Percentiles rank a stretch among this genome's conserved stretches.
Conservation (phyloP, 2,113 vertebrate species). For the Asarcornis scutulata region DNA sequence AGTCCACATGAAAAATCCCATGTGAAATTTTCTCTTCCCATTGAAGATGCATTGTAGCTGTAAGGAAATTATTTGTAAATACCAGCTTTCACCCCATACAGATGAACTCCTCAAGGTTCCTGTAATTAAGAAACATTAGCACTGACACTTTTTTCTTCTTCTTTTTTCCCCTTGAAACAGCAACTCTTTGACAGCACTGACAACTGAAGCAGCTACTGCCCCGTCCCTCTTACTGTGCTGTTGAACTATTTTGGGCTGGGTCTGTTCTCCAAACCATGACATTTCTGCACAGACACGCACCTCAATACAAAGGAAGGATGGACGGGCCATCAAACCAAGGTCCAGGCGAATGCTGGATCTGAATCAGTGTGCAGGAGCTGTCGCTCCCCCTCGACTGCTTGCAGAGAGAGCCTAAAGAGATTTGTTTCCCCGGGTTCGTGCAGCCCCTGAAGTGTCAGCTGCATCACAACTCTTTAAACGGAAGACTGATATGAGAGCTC, state of each 20-base stretch:
- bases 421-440: not conserved
- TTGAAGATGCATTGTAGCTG: not conserved
- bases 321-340: rapidly evolving
- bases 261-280: not conserved
- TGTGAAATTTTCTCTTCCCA: not conserved
- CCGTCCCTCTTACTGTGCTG: not conserved
- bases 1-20: not conserved
- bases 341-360: rapidly evolving
- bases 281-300: rapidly evolving
- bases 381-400: not conserved
- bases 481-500: not conserved
- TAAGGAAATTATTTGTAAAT: not conserved
- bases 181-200: not conserved
- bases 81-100: not conserved
- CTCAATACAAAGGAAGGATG: rapidly evolving
- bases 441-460: not conserved
- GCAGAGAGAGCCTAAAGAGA: not conserved
- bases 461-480: not conserved
- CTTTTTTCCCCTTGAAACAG: not conserved
- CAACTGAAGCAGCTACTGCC: not conserved
- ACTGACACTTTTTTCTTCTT: not conserved
- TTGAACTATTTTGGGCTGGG: not conserved
- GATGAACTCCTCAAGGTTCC: not conserved
- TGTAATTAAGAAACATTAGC: not conserved
- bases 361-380: not conserved